Percentiles rank a stretch among this genome's conserved stretches.
phyloP scores from a whole-genome alignment of 2,888 invertebrate genomes.

The Cheilosia soror region DNA sequence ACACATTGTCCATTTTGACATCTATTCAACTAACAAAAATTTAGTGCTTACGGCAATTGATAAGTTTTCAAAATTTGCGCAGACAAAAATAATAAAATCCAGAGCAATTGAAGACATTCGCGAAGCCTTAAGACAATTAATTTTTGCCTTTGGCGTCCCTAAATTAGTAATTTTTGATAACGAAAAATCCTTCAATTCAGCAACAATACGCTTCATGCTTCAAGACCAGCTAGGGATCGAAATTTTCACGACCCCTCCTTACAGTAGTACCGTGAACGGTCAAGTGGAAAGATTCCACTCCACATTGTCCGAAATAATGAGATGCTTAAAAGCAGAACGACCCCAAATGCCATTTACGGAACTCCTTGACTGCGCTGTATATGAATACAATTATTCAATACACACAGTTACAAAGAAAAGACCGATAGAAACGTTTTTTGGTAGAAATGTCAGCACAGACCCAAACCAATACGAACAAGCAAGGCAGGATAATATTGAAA shows the following conservation, averaged over 20 bases:
- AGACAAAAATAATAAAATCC: slow-evolving; percentile 4
- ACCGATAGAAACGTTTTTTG: slow-evolving; percentile 25
- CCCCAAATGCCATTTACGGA: background rate
- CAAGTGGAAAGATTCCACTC: slow-evolving; percentile 52
- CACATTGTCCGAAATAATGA: slow-evolving; percentile 20
- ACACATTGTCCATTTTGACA: slow-evolving; percentile 41
- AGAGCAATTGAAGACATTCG: slow-evolving; percentile 12
- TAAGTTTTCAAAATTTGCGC: slow-evolving; percentile 40
- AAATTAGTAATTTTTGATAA: slow-evolving; percentile 27
- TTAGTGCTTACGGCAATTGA: slow-evolving; percentile 4
- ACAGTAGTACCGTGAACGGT: slow-evolving; percentile 26
- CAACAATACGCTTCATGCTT: slow-evolving; percentile 30
- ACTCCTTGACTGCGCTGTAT: slow-evolving; percentile 24
- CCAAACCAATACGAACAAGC: slow-evolving; percentile 22
- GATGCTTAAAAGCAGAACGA: slow-evolving; percentile 26
- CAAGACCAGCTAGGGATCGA: slow-evolving; percentile 13
- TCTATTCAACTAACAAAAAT: slow-evolving; percentile 17
- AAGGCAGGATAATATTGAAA: slow-evolving; percentile 25
- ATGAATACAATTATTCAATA: slow-evolving; percentile 42
- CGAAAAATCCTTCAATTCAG: slow-evolving; percentile 31
- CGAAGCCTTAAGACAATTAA: slow-evolving; percentile 23
- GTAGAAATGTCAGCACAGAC: slow-evolving; percentile 9
- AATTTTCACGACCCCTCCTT: slow-evolving; percentile 28
- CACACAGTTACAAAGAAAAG: too few species aligned
- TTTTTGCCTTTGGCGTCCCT: slow-evolving; percentile 38